phyloP scores from a whole-genome alignment of 2,113 vertebrate species.

The Paramormyrops kingsleyae region DNA sequence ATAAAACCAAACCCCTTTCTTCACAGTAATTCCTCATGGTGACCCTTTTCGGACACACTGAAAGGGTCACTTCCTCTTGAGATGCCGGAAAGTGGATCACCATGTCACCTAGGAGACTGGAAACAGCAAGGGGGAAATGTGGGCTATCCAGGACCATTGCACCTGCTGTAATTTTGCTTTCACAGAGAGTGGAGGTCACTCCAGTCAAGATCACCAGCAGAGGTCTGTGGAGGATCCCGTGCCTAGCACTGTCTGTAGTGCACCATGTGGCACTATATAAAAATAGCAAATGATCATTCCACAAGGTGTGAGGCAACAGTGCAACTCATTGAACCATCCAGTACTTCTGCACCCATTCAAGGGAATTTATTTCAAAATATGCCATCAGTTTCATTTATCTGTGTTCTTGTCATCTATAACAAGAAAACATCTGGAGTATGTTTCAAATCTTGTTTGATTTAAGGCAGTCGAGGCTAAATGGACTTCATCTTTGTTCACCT shows the following conservation, averaged over 20 bases:
- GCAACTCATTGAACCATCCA: neutral
- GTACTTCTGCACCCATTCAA: neutral
- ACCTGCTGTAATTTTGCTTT: neutral
- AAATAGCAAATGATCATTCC: neutral
- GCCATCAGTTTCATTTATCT: neutral
- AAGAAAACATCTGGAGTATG: neutral
- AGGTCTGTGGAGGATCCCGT: neutral
- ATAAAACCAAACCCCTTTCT: conserved; percentile 67
- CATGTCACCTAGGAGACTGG: conserved; percentile 63
- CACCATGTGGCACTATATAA: neutral
- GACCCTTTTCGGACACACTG: conserved; percentile 64
- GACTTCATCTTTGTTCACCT: neutral
- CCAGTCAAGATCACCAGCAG: neutral
- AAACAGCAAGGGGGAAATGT: neutral
- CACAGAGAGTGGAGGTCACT: neutral
- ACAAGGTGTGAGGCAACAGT: neutral
- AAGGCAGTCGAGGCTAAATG: neutral
- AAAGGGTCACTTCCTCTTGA: conserved; percentile 87
- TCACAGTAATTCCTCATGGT: conserved; percentile 73
- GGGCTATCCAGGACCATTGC: neutral
- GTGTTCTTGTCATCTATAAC: neutral
- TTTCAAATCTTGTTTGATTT: neutral
- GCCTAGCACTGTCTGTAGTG: neutral
- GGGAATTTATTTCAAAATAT: neutral
- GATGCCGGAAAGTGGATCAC: conserved; percentile 73